These are phyloP conservation scores for Microtus richardsoni DNA, from an alignment of 2,113 vertebrate genomes.

Conservation along the genomic window DNA sequence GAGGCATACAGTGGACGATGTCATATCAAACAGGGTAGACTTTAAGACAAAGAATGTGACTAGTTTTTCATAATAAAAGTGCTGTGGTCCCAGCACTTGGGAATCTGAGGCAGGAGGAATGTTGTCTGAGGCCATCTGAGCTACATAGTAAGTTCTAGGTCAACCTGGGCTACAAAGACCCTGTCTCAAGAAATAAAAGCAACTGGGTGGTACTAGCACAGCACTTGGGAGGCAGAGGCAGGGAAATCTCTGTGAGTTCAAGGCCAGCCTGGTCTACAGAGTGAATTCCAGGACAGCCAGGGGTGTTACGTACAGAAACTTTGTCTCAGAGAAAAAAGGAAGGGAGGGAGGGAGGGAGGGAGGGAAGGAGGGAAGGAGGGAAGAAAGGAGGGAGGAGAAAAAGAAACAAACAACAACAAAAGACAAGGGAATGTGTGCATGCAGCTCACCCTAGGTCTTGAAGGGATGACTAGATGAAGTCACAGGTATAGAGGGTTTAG, in stretches of 20 bases:
- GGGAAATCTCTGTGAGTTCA: not conserved
- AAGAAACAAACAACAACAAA: not conserved
- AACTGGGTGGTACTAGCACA: not conserved
- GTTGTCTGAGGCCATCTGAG: not conserved
- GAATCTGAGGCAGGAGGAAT: not conserved
- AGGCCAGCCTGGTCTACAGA: not conserved
- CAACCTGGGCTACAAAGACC: not conserved
- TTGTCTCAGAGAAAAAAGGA: not conserved
- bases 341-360: too few relatives aligned
- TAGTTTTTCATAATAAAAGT: not conserved
- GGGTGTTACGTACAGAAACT: not conserved
- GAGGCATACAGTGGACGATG: not conserved
- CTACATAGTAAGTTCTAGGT: not conserved
- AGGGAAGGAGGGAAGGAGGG: fast-evolving
- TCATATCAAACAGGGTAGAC: not conserved
- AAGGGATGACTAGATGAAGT: not conserved
- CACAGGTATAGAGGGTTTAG: not conserved
- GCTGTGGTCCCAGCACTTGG: not conserved
- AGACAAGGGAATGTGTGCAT: not conserved
- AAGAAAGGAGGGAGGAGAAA: fast-evolving
- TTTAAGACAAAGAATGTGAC: not conserved
- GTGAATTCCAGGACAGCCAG: not conserved
- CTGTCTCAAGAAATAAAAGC: not conserved
- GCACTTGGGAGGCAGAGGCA: not conserved
- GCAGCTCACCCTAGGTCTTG: not conserved